Percentiles rank a stretch among this genome's conserved stretches.
Evolutionary conservation across 2,888 invertebrate genomes (phyloP).

Genomic region (Drosophila phalerata): DNA sequence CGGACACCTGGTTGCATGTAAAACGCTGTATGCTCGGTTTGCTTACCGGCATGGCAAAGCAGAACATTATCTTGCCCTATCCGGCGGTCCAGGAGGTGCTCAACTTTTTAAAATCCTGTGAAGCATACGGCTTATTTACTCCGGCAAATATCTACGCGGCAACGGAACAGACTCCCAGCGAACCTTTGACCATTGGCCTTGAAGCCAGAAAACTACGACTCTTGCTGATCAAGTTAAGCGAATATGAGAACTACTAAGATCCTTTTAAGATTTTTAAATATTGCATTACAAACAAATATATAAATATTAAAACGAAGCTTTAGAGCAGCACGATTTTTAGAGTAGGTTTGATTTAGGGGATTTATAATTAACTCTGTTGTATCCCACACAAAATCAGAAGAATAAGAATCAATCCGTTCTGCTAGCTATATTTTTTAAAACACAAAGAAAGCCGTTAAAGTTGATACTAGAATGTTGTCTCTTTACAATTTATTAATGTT

Average conservation of each 20-base stretch:
- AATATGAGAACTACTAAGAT: constrained; percentile 80
- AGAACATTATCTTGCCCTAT: constrained; percentile 93
- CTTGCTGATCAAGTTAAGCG: constrained; percentile 83
- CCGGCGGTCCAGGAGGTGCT: constrained; percentile 93
- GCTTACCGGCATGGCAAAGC: constrained; percentile 93
- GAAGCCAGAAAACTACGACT: constrained; percentile 84
- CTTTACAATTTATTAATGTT: constrained; percentile 64
- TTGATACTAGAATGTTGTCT: constrained; percentile 13
- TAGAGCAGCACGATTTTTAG: too few species aligned
- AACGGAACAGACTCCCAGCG: constrained; percentile 81
- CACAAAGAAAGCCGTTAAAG: not conserved
- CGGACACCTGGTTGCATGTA: constrained; percentile 99
- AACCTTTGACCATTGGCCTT: constrained; percentile 84
- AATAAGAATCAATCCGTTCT: too few species aligned
- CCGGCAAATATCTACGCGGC: constrained; percentile 83
- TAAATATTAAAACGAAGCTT: too few species aligned
- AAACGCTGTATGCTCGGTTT: constrained; percentile 97
- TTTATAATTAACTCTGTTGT: too few species aligned
- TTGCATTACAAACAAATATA: not conserved
- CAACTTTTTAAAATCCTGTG: constrained; percentile 94
- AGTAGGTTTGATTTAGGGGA: too few species aligned
- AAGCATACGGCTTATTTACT: constrained; percentile 86
- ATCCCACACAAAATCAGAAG: too few species aligned
- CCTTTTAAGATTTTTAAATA: not conserved
- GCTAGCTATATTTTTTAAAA: not conserved